A percentile compares a stretch with the other conserved stretches of the same genome.
phyloP scores from a whole-genome alignment of 1,140 invertebrate genomes.

The Aphelinus certus region DNA sequence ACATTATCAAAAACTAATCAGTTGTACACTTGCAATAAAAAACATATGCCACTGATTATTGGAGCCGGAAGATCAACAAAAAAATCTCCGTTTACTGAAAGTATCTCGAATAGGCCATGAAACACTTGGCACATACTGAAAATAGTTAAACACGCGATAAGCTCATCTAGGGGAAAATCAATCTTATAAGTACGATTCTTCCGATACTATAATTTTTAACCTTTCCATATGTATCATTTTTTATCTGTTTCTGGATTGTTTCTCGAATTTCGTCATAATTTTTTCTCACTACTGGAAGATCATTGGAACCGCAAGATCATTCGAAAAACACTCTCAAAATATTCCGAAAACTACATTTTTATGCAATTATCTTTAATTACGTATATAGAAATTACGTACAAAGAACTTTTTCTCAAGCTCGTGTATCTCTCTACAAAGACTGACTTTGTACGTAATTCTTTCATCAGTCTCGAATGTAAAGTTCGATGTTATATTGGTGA shows the following conservation, averaged over 20 bases:
- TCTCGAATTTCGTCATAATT: background rate
- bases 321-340: constrained; percentile 8
- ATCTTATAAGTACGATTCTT: constrained; percentile 32
- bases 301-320: constrained; percentile 12
- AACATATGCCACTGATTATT: too few species aligned
- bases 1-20: too few species aligned
- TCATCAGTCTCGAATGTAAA: constrained; percentile 29
- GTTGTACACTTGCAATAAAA: too few species aligned
- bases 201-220: constrained; percentile 18
- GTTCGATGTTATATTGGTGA: constrained; percentile 25
- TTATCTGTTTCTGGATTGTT: background rate
- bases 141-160: constrained; percentile 6
- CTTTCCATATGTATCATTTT: constrained; percentile 11
- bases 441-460: constrained; percentile 11
- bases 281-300: constrained; percentile 20
- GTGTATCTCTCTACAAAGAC: constrained; percentile 27
- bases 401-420: constrained; percentile 27
- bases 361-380: constrained; percentile 32
- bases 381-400: constrained; percentile 39
- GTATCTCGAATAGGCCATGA: constrained; percentile 18
- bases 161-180: constrained; percentile 4
- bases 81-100: background rate
- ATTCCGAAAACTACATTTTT: constrained; percentile 12
- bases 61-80: constrained; percentile 17
- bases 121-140: constrained; percentile 13